Percentiles rank a stretch among this genome's conserved stretches.
Conservation (phyloP, 2,113 vertebrate species). For the Sisor rabdophorus region DNA sequence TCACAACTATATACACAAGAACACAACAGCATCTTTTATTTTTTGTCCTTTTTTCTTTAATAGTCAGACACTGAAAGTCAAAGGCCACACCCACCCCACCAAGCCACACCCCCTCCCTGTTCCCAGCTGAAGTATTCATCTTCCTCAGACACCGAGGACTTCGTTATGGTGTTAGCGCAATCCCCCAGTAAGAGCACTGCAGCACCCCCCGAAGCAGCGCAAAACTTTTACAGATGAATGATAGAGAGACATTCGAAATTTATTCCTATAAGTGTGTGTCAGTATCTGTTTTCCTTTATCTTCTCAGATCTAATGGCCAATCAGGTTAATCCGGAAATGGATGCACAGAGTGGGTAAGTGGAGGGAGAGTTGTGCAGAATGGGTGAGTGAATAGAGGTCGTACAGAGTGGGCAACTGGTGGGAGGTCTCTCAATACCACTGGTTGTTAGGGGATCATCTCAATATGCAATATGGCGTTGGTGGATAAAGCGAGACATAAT, state of each 20-base stretch:
- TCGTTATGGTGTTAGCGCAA: conserved; percentile 86
- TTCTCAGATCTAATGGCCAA: conserved; percentile 78
- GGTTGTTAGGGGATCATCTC: too few species aligned
- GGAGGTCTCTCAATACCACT: background rate
- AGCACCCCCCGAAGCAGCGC: background rate
- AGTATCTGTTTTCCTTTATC: background rate
- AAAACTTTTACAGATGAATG: background rate
- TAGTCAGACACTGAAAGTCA: conserved; percentile 82
- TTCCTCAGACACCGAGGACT: conserved; percentile 80
- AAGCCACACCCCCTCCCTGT: conserved; percentile 61
- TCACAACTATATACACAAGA: background rate
- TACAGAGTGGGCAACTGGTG: too few species aligned
- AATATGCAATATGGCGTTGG: too few species aligned
- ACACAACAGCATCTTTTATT: background rate
- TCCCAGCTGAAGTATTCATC: conserved; percentile 77
- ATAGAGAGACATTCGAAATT: background rate
- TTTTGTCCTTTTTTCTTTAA: conserved; percentile 42
- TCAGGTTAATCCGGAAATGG: conserved; percentile 73
- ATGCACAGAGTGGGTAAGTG: conserved; percentile 86
- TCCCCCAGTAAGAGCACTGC: conserved; percentile 74
- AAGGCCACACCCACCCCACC: conserved; percentile 65
- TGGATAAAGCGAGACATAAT: too few species aligned
- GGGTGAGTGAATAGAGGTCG: too few species aligned
- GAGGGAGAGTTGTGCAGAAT: background rate
- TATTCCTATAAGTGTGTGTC: background rate